Evolutionary conservation across 1,140 invertebrate species (phyloP), one percentile per base, ranked within the genome.

Genomic region (Pissodes strobi): DNA sequence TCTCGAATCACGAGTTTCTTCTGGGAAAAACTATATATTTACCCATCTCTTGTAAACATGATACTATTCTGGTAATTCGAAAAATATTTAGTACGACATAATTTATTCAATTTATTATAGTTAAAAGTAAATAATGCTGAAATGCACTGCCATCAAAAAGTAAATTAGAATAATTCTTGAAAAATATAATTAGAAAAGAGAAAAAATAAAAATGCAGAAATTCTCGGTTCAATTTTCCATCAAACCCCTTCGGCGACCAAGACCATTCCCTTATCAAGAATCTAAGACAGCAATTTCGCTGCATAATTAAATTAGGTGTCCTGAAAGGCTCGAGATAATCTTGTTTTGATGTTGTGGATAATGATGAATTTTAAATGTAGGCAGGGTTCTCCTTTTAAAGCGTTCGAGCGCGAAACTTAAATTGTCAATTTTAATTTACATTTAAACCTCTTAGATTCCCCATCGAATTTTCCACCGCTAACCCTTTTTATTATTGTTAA

Each of bases 291-390:
- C 64, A 60, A 66, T 66, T 66, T 66, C 58, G 18, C 41, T 56
- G 58, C 49, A 55, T 61, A 66, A 66, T 66, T 66, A 60, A 66
- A 66, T 66, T 66, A 66, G 56, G 49, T 66, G 51, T 52, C 58
- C 61, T 60, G 52, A 66, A 66, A 61, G 64, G 62, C 51, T 61
- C 64, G 64, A 66, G 64, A 66, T 66, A 66, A 66, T 66, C 64
- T 66, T 61, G 58, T 66, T 66, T 66, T 61, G 57, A 60, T 66
- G 64, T 66, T 61, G 56, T 56, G 56, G 55, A 65, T 65, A 58
- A 59, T 64, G 63, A 65, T 66, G 51, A 66, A 66, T 66, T 66
- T 66, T 66, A 60, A 66, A 60, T 66, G 60, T 61, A 38, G 63
- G 21, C 45, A 65, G 55, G 38, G 45, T 25, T 59, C 55, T 53